These are phyloP conservation scores for Hydrotaea cyrtoneurina DNA, from an alignment of 2,888 invertebrate species.

Conservation along the genomic window DNA sequence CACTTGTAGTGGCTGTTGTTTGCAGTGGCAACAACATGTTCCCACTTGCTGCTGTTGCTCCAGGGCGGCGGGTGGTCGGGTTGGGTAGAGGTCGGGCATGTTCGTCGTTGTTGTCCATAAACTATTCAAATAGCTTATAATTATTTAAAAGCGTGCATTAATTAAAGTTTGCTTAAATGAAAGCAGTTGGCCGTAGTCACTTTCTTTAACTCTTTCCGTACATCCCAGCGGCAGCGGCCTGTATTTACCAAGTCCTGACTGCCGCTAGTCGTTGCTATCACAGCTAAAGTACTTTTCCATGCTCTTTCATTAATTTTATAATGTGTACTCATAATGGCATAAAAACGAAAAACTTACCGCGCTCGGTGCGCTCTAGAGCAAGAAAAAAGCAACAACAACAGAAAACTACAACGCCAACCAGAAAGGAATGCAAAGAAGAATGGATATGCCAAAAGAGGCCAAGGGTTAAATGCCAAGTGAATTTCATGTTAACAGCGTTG, in stretches of 20 bases:
- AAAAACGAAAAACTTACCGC: constrained; percentile 59
- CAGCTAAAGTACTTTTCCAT: constrained; percentile 67
- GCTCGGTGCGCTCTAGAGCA: too few relatives aligned
- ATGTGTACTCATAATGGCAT: constrained; percentile 52
- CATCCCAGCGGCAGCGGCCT: constrained; percentile 41
- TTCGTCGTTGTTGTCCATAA: constrained; percentile 72
- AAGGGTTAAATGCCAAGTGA: constrained; percentile 59
- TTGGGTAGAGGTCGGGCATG: constrained; percentile 61
- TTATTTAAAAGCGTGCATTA: constrained; percentile 78
- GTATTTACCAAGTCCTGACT: not conserved
- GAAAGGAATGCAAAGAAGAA: constrained; percentile 29
- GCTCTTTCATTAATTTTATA: constrained; percentile 69
- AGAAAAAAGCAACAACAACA: too few relatives aligned
- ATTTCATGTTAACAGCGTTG: constrained; percentile 54
- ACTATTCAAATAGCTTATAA: constrained; percentile 78
- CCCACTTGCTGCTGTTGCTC: constrained; percentile 1
- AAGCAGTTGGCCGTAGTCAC: constrained; percentile 56
- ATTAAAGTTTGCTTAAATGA: constrained; percentile 71
- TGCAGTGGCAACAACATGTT: constrained; percentile 23
- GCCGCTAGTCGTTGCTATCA: constrained; percentile 19
- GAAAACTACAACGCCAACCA: constrained; percentile 32
- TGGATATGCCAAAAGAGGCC: constrained; percentile 42
- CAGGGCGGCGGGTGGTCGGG: constrained; percentile 69
- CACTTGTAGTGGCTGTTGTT: constrained; percentile 31
- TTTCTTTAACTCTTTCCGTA: constrained; percentile 51